A percentile compares a stretch with the other conserved stretches of the same genome.
Evolutionary conservation across 2,113 vertebrate species (phyloP).

Genomic region (Mixornis gularis): DNA sequence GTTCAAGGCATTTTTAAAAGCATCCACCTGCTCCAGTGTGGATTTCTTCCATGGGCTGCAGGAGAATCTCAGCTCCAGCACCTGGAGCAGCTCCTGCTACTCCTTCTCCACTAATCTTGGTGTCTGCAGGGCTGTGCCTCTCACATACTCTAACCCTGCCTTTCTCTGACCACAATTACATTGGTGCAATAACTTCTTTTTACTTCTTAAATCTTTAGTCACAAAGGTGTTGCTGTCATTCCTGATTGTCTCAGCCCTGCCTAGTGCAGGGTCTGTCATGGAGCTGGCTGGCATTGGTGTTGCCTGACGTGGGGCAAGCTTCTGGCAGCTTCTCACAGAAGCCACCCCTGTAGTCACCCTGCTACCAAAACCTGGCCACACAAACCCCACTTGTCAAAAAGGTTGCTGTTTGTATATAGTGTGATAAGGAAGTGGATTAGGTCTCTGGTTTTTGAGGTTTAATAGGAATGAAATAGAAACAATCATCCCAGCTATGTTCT

Average conservation of each 20-base stretch:
- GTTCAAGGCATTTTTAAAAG: neutral
- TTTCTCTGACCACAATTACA: neutral
- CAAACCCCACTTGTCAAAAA: neutral
- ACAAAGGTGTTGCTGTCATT: neutral
- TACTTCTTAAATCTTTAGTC: neutral
- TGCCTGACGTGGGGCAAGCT: neutral
- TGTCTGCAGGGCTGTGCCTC: neutral
- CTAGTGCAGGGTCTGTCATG: neutral
- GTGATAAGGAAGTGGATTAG: accelerated
- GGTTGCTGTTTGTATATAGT: neutral
- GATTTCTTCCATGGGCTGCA: neutral
- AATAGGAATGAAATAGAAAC: neutral
- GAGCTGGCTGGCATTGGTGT: neutral
- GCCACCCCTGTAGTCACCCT: neutral
- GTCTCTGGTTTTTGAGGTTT: neutral
- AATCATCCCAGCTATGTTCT: accelerated
- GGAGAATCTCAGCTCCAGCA: neutral
- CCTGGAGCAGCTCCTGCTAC: neutral
- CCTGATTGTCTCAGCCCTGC: neutral
- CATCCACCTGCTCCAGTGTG: neutral
- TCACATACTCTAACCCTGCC: too few species aligned
- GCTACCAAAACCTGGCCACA: neutral
- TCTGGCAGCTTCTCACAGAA: neutral
- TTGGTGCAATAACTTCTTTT: neutral
- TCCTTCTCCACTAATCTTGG: neutral